Percentiles rank a stretch among this genome's conserved stretches.
phyloP scores from a whole-genome alignment of 2,113 vertebrate genomes.

The Struthidea cinerea region DNA sequence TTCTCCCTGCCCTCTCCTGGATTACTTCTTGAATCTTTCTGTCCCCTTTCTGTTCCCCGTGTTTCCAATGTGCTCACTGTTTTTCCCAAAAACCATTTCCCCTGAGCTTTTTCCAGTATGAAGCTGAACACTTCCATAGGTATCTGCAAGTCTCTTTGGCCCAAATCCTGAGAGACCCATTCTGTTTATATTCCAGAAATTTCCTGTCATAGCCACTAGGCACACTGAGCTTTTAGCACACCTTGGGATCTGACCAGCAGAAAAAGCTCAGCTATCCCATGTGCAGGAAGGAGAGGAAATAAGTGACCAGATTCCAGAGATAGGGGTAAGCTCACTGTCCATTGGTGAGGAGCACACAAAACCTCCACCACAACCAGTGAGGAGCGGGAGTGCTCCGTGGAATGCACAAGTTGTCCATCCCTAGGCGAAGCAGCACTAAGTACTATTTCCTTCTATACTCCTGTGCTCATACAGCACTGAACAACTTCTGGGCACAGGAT shows the following conservation, averaged over 20 bases:
- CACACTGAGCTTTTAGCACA: not conserved
- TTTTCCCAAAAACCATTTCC: not conserved
- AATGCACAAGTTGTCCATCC: not conserved
- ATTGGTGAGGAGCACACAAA: not conserved
- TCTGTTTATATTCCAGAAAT: not conserved
- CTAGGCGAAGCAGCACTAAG: not conserved
- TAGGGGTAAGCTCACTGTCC: not conserved
- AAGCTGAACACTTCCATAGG: not conserved
- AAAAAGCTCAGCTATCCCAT: not conserved
- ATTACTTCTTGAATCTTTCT: not conserved
- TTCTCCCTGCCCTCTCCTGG: not conserved
- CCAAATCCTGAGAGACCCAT: not conserved
- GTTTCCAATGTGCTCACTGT: not conserved
- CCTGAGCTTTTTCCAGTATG: not conserved
- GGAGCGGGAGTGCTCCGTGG: rapidly evolving
- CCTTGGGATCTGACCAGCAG: not conserved
- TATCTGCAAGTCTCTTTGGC: not conserved
- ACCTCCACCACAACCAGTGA: not conserved
- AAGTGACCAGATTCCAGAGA: not conserved
- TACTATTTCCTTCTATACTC: not conserved
- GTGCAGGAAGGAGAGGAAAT: not conserved
- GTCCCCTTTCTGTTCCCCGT: not conserved
- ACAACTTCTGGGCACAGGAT: not conserved
- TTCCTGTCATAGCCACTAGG: not conserved
- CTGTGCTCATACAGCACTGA: not conserved